Percentiles rank a stretch among this genome's conserved stretches.
These are phyloP conservation scores for Blastobasis adustella DNA, from an alignment of 2,888 invertebrate genomes.

Conservation along the genomic window DNA sequence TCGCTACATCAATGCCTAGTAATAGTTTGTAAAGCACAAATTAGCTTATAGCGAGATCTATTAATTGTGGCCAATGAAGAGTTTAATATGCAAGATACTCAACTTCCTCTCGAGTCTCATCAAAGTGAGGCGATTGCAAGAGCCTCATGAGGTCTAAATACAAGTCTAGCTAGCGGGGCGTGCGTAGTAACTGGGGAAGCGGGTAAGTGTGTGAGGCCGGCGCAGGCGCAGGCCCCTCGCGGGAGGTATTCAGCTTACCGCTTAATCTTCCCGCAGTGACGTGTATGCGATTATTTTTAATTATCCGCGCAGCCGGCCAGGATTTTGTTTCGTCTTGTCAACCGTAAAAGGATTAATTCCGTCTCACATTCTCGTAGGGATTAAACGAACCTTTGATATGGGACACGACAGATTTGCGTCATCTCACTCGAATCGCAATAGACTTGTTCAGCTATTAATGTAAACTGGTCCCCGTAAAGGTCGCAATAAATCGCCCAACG, in stretches of 20 bases:
- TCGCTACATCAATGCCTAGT: too few species aligned
- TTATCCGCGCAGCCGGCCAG: conserved; percentile 15
- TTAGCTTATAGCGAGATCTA: too few species aligned
- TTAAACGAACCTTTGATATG: too few species aligned
- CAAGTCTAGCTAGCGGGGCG: conserved; percentile 7
- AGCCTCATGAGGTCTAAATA: background rate
- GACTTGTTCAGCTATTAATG: conserved; percentile 4
- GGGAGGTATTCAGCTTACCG: conserved; percentile 29
- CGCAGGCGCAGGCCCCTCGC: conserved; percentile 11
- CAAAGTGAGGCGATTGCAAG: too few species aligned
- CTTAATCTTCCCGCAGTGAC: conserved; percentile 11
- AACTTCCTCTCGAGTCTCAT: too few species aligned
- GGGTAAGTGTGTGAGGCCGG: conserved; percentile 27
- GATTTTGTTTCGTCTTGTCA: background rate
- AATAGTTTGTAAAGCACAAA: too few species aligned
- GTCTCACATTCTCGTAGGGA: too few species aligned
- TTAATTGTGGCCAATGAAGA: too few species aligned
- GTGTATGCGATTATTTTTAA: conserved; percentile 18
- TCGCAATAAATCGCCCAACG: conserved; percentile 25
- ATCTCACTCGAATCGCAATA: background rate
- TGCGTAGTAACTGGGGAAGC: conserved; percentile 31
- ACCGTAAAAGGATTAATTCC: background rate
- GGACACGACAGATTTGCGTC: too few species aligned
- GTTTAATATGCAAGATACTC: too few species aligned
- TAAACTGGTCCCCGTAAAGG: conserved; percentile 24